Base-by-base conservation (phyloP, 1,140 invertebrate species). In the Hyles euphorbiae region DNA sequence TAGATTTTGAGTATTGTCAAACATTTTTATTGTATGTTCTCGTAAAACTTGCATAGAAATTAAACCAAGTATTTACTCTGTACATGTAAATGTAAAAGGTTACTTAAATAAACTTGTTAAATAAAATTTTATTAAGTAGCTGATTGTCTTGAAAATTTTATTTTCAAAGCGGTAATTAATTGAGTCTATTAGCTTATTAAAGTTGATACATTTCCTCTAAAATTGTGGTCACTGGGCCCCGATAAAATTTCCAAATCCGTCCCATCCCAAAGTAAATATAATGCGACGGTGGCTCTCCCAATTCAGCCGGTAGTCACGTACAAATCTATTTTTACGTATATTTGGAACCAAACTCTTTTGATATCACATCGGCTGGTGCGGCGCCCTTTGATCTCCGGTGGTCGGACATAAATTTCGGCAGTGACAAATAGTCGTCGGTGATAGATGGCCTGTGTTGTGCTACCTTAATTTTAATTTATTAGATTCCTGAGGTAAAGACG, bases 301-400 rank as follows among this genome's bases (percentile, higher is more conserved):
- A 50, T 43, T 53, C 34, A 48, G 49, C 36, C 45, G 58, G 57
- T 60, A 60, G 63, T 65, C 70, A 72, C 70, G 66, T 62, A 64
- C 61, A 52, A 43, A 53, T 65, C 69, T 71, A 68, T 68, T 68
- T 70, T 66, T 68, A 68, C 58, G 51, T 53, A 51, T 44, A 54
- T 65, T 63, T 60, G 50, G 49, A 55, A 45, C 57, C 59, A 11
- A 62, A 61, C 43, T 53, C 61, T 60, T 64, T 64, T 64, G 62
- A 64, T 64, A 64, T 64, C 45, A 49, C 46, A 34, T 40, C 12
- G 32, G 10, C 34, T 34, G 57, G 53, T 40, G 44, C 61, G 67
- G 59, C 45, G 36, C 5, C 12, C 70, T 82, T 82, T 82, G 77
- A 82, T 80, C 76, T 73, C 49, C 68, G 72, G 76, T 78, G 78